These are phyloP conservation scores for Galeruca laticollis DNA, from an alignment of 2,888 invertebrate species.

Conservation along the genomic window DNA sequence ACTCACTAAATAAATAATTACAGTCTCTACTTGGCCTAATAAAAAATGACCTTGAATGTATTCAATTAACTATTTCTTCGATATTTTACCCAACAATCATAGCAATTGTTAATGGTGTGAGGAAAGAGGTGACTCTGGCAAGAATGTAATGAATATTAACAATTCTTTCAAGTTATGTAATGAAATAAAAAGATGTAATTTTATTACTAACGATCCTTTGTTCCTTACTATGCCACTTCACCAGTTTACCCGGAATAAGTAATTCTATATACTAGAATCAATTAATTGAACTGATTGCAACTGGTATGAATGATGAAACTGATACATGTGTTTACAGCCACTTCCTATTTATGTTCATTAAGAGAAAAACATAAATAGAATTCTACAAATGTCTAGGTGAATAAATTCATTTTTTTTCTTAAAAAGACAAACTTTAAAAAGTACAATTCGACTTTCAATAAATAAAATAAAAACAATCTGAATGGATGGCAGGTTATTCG, in stretches of 20 bases:
- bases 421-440: slow-evolving; percentile 56
- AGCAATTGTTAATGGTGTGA: too few relatives aligned
- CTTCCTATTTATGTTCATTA: slow-evolving; percentile 55
- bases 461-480: slow-evolving; percentile 42
- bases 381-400: slow-evolving; percentile 54
- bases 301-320: slow-evolving; percentile 42
- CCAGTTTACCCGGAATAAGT: not conserved
- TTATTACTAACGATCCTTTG: too few relatives aligned
- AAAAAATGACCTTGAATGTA: too few relatives aligned
- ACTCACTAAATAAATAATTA: too few relatives aligned
- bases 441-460: slow-evolving; percentile 53
- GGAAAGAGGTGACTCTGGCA: too few relatives aligned
- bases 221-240: not conserved
- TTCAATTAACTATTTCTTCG: too few relatives aligned
- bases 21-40: too few relatives aligned
- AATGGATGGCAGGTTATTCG: slow-evolving; percentile 59
- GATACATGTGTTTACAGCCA: slow-evolving; percentile 54
- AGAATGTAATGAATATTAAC: not conserved
- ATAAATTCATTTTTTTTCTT: slow-evolving; percentile 51
- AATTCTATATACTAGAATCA: not conserved
- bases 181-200: too few relatives aligned
- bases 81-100: too few relatives aligned
- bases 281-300: slow-evolving; percentile 14
- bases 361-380: slow-evolving; percentile 56
- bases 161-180: not conserved